These are phyloP conservation scores for Tribolium madens DNA, from an alignment of 1,140 invertebrate genomes.

Conservation along the genomic window DNA sequence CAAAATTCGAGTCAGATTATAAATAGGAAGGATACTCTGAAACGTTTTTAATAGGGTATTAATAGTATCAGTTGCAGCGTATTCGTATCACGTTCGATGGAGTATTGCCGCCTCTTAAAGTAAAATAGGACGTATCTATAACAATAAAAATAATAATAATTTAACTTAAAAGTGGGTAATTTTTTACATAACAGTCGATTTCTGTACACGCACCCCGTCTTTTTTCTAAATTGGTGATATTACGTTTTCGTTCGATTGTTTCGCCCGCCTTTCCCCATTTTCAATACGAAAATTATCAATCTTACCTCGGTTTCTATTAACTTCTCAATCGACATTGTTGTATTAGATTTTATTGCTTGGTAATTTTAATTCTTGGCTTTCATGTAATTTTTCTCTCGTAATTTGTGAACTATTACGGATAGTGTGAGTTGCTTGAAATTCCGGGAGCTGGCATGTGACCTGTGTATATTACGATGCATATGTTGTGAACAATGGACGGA, in stretches of 20 bases:
- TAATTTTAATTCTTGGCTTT: neutral
- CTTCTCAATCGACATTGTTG: neutral
- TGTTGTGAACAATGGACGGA: neutral
- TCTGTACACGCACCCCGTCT: neutral
- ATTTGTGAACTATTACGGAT: neutral
- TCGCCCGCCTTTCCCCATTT: neutral
- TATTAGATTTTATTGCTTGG: too few species aligned
- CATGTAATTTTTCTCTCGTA: neutral
- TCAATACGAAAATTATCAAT: neutral
- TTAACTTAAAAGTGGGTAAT: neutral
- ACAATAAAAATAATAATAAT: neutral
- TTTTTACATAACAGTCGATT: neutral
- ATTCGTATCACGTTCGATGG: neutral
- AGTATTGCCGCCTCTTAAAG: neutral
- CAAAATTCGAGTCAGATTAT: too few species aligned
- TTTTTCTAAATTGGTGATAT: conserved; percentile 18
- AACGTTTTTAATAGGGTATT: too few species aligned
- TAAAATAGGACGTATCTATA: neutral
- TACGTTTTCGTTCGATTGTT: conserved; percentile 7
- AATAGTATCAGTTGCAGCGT: neutral
- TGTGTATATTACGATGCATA: neutral
- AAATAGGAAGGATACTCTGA: too few species aligned
- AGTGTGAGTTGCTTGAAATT: neutral
- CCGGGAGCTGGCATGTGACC: neutral
- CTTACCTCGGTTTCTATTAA: neutral